phyloP scores from a whole-genome alignment of 1,140 invertebrate species.

The Lasaia peninsularis region DNA sequence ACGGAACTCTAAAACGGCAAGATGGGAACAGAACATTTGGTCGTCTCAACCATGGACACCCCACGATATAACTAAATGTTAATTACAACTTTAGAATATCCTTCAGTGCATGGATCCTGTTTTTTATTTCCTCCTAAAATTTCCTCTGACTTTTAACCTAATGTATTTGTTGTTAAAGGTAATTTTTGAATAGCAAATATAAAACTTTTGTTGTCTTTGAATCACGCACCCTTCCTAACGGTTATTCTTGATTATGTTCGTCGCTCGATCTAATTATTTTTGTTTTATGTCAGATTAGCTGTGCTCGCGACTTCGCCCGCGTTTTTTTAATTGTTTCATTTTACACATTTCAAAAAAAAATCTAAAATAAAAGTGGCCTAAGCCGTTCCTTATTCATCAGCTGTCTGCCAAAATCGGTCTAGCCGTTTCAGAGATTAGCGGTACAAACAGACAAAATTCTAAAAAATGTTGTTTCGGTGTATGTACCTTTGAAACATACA shows the following conservation, averaged over 20 bases:
- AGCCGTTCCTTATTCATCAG: too few species aligned
- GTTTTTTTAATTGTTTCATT: too few species aligned
- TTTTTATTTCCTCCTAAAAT: constrained; percentile 8
- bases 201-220: constrained; percentile 12
- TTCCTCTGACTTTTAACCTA: not conserved
- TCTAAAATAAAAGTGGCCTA: too few species aligned
- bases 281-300: not conserved
- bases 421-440: too few species aligned
- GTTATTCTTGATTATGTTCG: constrained; percentile 20
- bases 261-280: not conserved
- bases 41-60: not conserved
- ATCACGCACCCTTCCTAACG: constrained; percentile 21
- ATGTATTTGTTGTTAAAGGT: not conserved
- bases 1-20: not conserved
- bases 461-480: too few species aligned
- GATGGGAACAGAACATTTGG: not conserved
- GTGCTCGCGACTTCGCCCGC: too few species aligned
- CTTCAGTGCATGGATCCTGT: constrained; percentile 13
- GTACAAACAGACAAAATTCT: too few species aligned
- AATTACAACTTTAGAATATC: constrained; percentile 17
- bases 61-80: constrained; percentile 13
- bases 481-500: too few species aligned
- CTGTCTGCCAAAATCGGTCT: too few species aligned
- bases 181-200: not conserved
- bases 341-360: too few species aligned